A percentile compares a stretch with the other conserved stretches of the same genome.
Conservation (phyloP, 2,797 vertebrate genomes). For the Cossypha heuglini region DNA sequence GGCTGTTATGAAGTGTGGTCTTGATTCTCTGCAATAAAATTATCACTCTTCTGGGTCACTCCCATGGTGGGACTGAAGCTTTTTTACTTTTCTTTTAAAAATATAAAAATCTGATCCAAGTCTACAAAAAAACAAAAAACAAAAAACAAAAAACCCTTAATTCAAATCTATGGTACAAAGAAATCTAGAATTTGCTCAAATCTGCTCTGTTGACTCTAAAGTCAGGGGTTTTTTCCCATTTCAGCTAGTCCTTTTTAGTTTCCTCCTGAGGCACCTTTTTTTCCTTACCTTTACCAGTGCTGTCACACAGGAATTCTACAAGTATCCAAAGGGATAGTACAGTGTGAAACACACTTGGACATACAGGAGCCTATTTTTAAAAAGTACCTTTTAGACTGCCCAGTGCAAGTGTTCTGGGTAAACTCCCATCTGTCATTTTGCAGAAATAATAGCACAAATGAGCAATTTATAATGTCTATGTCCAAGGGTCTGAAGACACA, state of each 20-base stretch:
- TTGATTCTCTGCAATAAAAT: background rate
- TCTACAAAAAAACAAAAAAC: no score
- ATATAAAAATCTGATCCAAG: background rate
- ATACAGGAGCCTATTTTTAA: background rate
- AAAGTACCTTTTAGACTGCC: background rate
- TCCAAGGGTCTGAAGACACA: background rate
- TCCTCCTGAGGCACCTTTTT: background rate
- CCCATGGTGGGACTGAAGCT: background rate
- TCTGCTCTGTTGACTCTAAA: background rate
- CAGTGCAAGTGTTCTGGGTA: background rate
- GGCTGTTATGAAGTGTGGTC: background rate
- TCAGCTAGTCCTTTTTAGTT: background rate
- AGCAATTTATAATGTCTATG: background rate
- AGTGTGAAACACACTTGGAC: background rate
- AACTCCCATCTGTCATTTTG: background rate
- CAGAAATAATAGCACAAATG: background rate
- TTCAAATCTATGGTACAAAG: background rate
- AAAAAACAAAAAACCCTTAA: background rate
- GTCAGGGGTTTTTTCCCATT: fast-evolving
- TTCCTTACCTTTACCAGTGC: background rate
- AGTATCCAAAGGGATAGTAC: fast-evolving
- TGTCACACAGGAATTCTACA: background rate
- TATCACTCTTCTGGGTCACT: background rate
- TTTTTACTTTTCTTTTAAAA: background rate
- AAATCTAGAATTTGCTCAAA: background rate